Base-by-base conservation (phyloP, 2,797 vertebrate species). In the Phrynocephalus forsythii region DNA sequence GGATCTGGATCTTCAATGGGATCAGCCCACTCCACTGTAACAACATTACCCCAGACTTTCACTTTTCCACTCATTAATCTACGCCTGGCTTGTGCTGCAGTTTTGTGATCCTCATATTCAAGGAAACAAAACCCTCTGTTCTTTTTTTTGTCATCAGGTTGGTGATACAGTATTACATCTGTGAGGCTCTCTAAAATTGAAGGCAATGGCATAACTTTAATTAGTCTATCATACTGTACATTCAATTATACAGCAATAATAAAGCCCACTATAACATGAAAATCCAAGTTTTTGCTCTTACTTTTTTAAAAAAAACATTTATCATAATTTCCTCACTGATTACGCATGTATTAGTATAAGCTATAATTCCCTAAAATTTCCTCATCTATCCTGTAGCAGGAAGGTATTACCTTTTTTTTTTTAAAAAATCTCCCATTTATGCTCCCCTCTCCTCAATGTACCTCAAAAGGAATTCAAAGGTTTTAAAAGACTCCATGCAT, bases 81-180 rank as follows among this genome's bases (percentile, higher is more conserved):
- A 85, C 99, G 99, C 38, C 99, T 98, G 83, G 99, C 99, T 94
- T 99, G 99, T 92, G 99, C 99, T 67, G 99, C 99, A 0, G 98
- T 98, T 96, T 99, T 99, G 94, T 99, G 99, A 97, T 99, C 99
- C 97, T 99, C 99, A 83, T 99, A 99, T 95, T 99, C 99, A 95
- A 99, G 97, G 94, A 99, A 99, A 95, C 99, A 99, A 96, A 99
- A 99, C 52, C 99, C 99, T 30, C 99, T 96, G 93, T 99, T 99
- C 95, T 99, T 99, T 95, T 98, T 99, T 94, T 99, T 99, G 95
- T 99, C 99, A 38, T 99, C 98, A 2, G 98, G 98, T 90, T 99
- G 98, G 88, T 99, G 98, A 95, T 99, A 99, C 72, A 99, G 97
- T 95, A 99, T 99, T 93, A 99, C 98, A 79, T 99, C 98, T 89